Base-by-base conservation (phyloP, 2,113 vertebrate species). In the Cinclus mexicanus region DNA sequence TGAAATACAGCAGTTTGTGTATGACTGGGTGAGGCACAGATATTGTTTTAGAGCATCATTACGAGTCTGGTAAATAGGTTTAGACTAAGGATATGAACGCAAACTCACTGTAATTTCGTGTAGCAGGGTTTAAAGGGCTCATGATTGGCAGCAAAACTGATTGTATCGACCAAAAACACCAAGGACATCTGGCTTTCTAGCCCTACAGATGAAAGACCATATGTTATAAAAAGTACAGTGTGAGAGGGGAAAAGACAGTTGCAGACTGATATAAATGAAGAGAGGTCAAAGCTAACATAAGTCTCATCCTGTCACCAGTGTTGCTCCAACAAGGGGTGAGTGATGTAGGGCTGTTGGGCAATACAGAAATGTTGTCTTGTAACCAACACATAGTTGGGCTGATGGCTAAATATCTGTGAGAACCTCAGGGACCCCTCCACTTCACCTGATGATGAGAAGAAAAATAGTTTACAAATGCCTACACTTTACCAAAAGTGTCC, bases 41-140 rank as follows among this genome's bases (percentile, higher is more conserved):
- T 74, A 94, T 13, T 94, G 85, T n/a, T 95, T 93, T 78, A 96
- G 42, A 88, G 75, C 50, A 85, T 88, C 71, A 78, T 95, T 92
- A 93, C 26, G 92, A 77, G 52, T 41, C 75, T 90, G 72, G 79
- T 88, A 95, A 96, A 94, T 90, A 93, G 76, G 76, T 86, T 94
- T 93, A 87, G 49, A 84, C 39, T n/a, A 35, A 56, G 60, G 41
- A 71, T 81, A 87, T 33, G 64, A 81, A 41, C 75, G 7, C 44
- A 89, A 90, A 83, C 64, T 63, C 70, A 4, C 41, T 74, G 42
- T 79, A 75, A 93, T 93, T 87, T 89, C 74, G 10, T 93, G 56
- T 71, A 87, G 71, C 37, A 31, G n/a, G 68, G 28, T 84, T 79
- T 76, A 83, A 89, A 90, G 46, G 72, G 44, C 37, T 87, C 71